Evolutionary conservation across 2,797 vertebrate species (phyloP).

Genomic region (Ctenochaetus hawaiiensis): DNA sequence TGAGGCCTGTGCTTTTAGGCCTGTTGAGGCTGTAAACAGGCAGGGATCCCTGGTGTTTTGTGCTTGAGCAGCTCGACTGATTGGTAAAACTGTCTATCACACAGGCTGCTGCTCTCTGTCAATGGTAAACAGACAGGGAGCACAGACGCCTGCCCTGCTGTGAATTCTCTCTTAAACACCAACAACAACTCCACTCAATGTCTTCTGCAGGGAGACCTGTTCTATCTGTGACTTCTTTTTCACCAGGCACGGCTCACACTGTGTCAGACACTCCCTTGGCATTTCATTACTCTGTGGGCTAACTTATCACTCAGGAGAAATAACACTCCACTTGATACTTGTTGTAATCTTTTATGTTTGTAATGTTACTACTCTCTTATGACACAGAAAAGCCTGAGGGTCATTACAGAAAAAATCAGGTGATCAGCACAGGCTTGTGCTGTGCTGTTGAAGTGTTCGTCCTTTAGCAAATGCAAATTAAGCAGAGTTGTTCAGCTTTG

Average conservation of each 20-base stretch:
- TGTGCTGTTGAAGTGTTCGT: too few relatives aligned
- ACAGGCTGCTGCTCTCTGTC: constrained; percentile 70
- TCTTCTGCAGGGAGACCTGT: constrained; percentile 42
- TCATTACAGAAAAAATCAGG: too few relatives aligned
- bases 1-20: constrained; percentile 65
- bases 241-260: constrained; percentile 26
- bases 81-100: constrained; percentile 81
- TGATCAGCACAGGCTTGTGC: too few relatives aligned
- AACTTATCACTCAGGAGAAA: background rate
- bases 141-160: constrained; percentile 48
- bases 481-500: too few relatives aligned
- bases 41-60: constrained; percentile 73
- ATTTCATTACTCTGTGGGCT: background rate
- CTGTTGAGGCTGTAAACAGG: constrained; percentile 74
- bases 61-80: constrained; percentile 78
- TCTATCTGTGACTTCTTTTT: constrained; percentile 28
- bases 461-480: background rate
- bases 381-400: background rate
- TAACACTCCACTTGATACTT: background rate
- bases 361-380: background rate
- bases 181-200: constrained; percentile 64
- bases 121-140: constrained; percentile 70
- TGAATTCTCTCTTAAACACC: constrained; percentile 60
- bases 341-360: background rate
- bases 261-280: constrained; percentile 12